Conservation (phyloP, 2,113 vertebrate species). For the Anhinga anhinga region DNA sequence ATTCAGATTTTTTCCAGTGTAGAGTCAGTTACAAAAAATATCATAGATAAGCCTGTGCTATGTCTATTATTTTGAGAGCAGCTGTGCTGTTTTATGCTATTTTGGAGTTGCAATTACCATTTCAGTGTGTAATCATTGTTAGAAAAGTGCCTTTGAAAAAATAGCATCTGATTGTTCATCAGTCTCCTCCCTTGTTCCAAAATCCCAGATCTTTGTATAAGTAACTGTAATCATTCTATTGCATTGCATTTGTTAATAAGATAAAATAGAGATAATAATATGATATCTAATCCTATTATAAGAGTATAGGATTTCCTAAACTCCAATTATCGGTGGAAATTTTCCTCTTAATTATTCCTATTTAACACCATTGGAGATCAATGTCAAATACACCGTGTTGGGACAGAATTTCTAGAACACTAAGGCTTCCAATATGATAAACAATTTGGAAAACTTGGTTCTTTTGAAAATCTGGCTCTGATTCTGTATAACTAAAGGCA, state of each 20-base stretch:
- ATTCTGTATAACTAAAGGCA: neutral
- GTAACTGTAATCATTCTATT: neutral
- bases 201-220: neutral
- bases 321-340: neutral
- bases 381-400: neutral
- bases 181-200: neutral
- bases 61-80: neutral
- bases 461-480: neutral
- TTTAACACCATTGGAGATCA: neutral
- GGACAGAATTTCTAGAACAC: neutral
- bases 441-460: neutral
- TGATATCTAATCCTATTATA: neutral
- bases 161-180: neutral
- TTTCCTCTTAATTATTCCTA: constrained; percentile 2
- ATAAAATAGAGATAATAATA: neutral
- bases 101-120: neutral
- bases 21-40: neutral
- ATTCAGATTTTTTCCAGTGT: neutral
- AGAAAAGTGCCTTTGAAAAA: constrained; percentile 11
- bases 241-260: neutral
- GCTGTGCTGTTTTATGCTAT: neutral
- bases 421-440: neutral
- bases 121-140: neutral
- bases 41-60: neutral
- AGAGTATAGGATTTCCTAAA: neutral